A percentile compares a stretch with the other conserved stretches of the same genome.
Conservation (phyloP, 1,140 invertebrate genomes). For the Phymorhynchus buccinoides region DNA sequence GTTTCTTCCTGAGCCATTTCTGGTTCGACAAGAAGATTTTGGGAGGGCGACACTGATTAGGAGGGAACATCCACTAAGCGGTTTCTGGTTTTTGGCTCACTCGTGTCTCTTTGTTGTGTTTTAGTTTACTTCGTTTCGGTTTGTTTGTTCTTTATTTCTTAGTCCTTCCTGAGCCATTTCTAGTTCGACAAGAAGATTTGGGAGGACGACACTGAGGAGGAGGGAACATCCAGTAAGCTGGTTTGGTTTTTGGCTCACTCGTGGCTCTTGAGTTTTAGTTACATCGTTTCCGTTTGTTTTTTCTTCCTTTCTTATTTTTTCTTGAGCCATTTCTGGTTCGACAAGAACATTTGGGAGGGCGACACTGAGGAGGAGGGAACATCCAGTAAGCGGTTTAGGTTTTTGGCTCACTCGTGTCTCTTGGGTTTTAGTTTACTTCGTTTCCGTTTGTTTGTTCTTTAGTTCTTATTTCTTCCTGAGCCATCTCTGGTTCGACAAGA, state of each 20-base stretch:
- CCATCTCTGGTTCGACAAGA: conserved; percentile 72
- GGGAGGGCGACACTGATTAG: conserved; percentile 78
- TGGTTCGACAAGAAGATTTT: conserved; percentile 75
- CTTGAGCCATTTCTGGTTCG: conserved; percentile 65
- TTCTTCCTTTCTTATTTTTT: too few species aligned
- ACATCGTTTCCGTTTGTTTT: not conserved
- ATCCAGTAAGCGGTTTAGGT: conserved; percentile 67
- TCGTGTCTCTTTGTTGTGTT: not conserved
- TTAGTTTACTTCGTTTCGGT: not conserved
- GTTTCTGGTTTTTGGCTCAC: too few species aligned
- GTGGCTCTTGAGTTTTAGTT: not conserved
- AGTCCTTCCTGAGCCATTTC: too few species aligned
- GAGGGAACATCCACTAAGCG: conserved; percentile 75
- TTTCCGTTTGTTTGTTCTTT: not conserved
- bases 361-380: conserved; percentile 79
- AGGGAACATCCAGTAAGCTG: conserved; percentile 74
- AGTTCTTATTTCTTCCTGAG: too few species aligned
- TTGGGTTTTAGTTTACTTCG: not conserved
- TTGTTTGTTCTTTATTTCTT: too few species aligned
- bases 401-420: not conserved
- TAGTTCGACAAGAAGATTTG: conserved; percentile 74
- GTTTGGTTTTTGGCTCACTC: not conserved
- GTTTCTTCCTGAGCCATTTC: too few species aligned
- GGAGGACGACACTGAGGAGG: conserved; percentile 73
- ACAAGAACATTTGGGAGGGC: conserved; percentile 76